These are phyloP conservation scores for Tridacna gigas DNA, from an alignment of 2,888 invertebrate species.

Conservation along the genomic window DNA sequence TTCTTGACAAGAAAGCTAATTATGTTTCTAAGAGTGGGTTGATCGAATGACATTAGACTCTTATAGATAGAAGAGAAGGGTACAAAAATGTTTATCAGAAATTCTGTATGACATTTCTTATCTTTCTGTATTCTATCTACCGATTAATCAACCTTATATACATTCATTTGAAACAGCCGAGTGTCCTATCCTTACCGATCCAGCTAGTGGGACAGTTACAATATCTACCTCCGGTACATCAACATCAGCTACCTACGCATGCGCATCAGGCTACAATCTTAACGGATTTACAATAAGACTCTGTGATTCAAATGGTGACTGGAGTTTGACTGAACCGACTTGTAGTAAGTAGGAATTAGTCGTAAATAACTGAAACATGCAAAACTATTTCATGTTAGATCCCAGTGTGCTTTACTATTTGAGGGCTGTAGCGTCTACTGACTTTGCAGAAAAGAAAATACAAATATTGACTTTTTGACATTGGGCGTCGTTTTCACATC, in stretches of 20 bases:
- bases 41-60: too few relatives aligned
- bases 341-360: conserved; percentile 59
- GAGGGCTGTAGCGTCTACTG: too few relatives aligned
- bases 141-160: too few relatives aligned
- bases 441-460: too few relatives aligned
- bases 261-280: conserved; percentile 48
- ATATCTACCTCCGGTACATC: conserved; percentile 28
- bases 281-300: conserved; percentile 47
- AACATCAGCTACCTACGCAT: conserved; percentile 36
- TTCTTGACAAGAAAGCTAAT: too few relatives aligned
- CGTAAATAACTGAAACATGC: too few relatives aligned
- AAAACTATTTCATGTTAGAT: too few relatives aligned
- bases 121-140: too few relatives aligned
- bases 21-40: too few relatives aligned
- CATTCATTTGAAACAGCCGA: background rate
- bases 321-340: conserved; percentile 49
- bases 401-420: too few relatives aligned
- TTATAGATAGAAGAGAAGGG: background rate
- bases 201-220: conserved; percentile 36
- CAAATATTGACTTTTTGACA: too few relatives aligned
- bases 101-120: background rate
- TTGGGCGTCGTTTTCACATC: too few relatives aligned
- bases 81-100: background rate
- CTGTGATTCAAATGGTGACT: conserved; percentile 55
- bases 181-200: conserved; percentile 28